Base-by-base conservation (phyloP, 2,113 vertebrate genomes). In the Orthonyx spaldingii region DNA sequence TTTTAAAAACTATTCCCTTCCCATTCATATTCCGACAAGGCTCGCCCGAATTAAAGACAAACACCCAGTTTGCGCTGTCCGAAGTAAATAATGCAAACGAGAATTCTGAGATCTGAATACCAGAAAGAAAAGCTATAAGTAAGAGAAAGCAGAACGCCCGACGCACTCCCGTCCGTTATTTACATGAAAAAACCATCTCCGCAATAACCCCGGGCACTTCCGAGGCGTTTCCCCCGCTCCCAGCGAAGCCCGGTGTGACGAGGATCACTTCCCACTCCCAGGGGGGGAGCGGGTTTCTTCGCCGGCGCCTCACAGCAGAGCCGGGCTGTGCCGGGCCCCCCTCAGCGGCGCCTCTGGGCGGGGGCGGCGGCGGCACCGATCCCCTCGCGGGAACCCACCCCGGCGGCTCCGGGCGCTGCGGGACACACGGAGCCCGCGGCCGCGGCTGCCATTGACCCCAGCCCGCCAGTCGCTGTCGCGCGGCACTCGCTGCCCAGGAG, bases 41-140 rank as follows among this genome's bases (percentile, higher is more conserved):
- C 10, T 4, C 23, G 3, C 35, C 15, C 1, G 4, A 81, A 63
- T 10, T 13, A 33, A 50, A 30, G n/a, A 41, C 26, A 94, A 72
- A 13, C 16, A 28, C 5, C 15, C 28, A 15, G 32, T 3, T 6
- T 57, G 32, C 11, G 0, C 10, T 11, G 32, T 10, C 44, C 16
- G 24, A 66, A 70, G 20, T 6, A 49, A 52, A 44, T 8, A 53
- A 50, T 0, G 11, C 4, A 56, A 37, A 46, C 2, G 27, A 23
- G 57, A 71, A 84, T 52, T 16, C 3, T 5, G 18, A 61, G n/a
- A 37, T 2, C 14, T 13, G 33, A 55, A 39, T 16, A 41, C 7
- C 28, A 52, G 16, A 32, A 57, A 21, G 9, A n/a, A 52, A n/a
- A 76, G n/a, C 61, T 10, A 17, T 13, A 35, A 27, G 16, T 1